phyloP scores from a whole-genome alignment of 2,888 invertebrate species.

The Stenurella melanura region DNA sequence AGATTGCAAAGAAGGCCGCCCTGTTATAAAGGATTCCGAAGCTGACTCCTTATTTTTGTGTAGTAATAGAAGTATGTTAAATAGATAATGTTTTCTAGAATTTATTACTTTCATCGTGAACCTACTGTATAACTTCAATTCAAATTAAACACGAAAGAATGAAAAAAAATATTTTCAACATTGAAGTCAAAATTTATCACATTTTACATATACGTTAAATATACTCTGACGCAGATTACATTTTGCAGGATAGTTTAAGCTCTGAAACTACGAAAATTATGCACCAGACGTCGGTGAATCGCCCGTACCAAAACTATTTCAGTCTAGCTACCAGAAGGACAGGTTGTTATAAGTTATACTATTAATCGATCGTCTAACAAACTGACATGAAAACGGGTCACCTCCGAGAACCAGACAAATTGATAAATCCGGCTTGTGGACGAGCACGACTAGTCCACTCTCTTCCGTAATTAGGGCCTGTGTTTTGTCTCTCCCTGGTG shows the following conservation, averaged over 20 bases:
- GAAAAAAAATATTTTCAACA: too few relatives aligned
- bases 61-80: too few relatives aligned
- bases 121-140: too few relatives aligned
- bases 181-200: too few relatives aligned
- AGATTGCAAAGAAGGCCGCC: too few relatives aligned
- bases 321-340: neutral
- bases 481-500: conserved; percentile 37
- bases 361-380: conserved; percentile 1
- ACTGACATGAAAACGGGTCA: conserved; percentile 15
- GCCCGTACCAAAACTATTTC: neutral
- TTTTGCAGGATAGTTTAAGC: neutral
- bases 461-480: conserved; percentile 40
- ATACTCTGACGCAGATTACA: too few relatives aligned
- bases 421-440: conserved; percentile 16
- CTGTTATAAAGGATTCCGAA: too few relatives aligned
- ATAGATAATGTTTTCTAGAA: too few relatives aligned
- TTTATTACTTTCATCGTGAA: too few relatives aligned
- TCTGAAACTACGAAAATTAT: neutral
- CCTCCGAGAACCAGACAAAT: neutral
- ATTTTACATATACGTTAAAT: too few relatives aligned
- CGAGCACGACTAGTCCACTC: neutral
- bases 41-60: too few relatives aligned
- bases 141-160: too few relatives aligned
- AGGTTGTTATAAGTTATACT: neutral
- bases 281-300: neutral